Evolutionary conservation across 2,113 vertebrate species (phyloP), one percentile per base, ranked within the genome.

Genomic region (Chrysochloris asiatica): DNA sequence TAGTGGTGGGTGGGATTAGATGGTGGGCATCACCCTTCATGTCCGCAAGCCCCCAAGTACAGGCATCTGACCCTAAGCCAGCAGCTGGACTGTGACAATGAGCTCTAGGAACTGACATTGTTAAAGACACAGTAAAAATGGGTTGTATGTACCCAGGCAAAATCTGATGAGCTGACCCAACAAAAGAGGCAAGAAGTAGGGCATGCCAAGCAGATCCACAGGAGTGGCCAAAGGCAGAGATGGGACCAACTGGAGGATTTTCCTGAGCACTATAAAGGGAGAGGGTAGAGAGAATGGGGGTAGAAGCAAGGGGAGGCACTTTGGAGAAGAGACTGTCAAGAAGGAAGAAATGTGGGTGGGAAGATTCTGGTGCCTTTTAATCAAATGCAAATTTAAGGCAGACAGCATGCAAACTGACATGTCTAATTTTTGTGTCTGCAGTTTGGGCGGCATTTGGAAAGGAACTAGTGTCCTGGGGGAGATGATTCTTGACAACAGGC

Each of bases 331-430:
- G 72, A 52, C 54, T 14, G 30, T 33, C 0, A 17, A 36, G 38
- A 82, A 82, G 54, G 71, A 86, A 80, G 80, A 76, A 24, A 22
- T 3, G 30, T 67, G 38, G 33, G 72, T 43, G 63, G 73, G 69
- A 82, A 13, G 56, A 43, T 28, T 82, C 86, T 36, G 45, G 24
- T 4, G 33, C 56, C 43, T 69, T n/a, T 90, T 61, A n/a, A 52
- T 76, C 82, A 50, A 38, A 93, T 63, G 83, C 91, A 75, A 43
- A 56, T 4, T 54, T 6, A 45, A 71, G 43, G 80, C 92, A 85
- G 69, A 77, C 30, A 0, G 59, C 12, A 38, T 0, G 52, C 63
- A 38, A 65, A 22, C 30, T 48, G 72, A 47, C 45, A 3, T 10
- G 67, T 72, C 88, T 78, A 24, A 63, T 50, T 88, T 82, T 14